Evolutionary conservation across 2,797 vertebrate species (phyloP), one percentile per base, ranked within the genome.

Genomic region (Moxostoma hubbsi): DNA sequence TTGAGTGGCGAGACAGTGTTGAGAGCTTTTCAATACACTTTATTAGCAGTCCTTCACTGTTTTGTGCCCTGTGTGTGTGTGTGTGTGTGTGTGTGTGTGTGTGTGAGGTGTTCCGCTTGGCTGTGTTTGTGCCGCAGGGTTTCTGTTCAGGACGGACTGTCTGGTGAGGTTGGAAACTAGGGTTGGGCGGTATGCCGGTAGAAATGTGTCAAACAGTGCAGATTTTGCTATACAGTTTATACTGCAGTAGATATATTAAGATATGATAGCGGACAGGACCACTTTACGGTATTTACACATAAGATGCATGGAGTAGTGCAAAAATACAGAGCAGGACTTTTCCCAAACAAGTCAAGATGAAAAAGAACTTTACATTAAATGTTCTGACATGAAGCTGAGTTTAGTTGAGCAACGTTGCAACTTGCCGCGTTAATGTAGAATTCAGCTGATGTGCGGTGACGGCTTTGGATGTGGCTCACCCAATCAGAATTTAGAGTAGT

Each of bases 251-350:
- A 63, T 36, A 36, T 36, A 36, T 36, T 36, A 36, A 36, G 36
- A 36, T 36, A 36, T 18, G 54, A 8, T 16, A 11, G n/a, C 18
- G 24, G 13, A 18, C 65, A 50, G 65, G 16, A 57, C 64, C 43
- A 64, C 2, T 36, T 77, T 61, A 13, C 6, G 49, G 9, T 69
- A 49, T 77, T 36, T 36, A 36, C 49, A 12, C 5, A 1, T 47
- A 58, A 9, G 73, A 75, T 49, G 55, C 45, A 9, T 49, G 87
- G 87, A 73, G 16, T 46, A 85, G 89, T 82, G 82, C 79, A 75
- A 45, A 45, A 57, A 66, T 18, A 62, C 68, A 77, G 64, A 63
- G 43, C 46, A 9, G 51, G 74, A 70, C 57, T 24, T 53, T 57
- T 78, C 66, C 66, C 15, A 7, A 53, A 45, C 75, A 69, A 78